Evolutionary conservation across 2,797 vertebrate species (phyloP), one percentile per base, ranked within the genome.

Genomic region (Cheirogaleus major): DNA sequence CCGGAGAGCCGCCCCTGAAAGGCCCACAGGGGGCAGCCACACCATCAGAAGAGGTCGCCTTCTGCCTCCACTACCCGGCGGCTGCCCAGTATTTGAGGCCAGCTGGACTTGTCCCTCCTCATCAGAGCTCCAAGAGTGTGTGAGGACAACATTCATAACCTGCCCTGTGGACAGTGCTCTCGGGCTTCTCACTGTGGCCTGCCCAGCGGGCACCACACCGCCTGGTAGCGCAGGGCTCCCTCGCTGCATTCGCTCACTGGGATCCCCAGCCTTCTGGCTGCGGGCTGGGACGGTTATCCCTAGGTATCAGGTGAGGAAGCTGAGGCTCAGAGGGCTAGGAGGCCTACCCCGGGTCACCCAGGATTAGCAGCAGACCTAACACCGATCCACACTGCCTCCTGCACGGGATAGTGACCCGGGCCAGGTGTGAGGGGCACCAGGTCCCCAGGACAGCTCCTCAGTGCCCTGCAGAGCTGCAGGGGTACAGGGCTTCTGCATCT

Each of bases 181-280:
- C 20, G 2, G 25, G 32, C 32, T n/a, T 65, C 63, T 17, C 32
- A 4, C 7, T 30, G 20, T 8, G 1, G 38, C 0, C 5, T 45
- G n/a, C 35, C 50, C 14, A 7, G 8, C 0, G 38, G 43, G 72
- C 75, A 80, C 48, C 4, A 1, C 1, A 11, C n/a, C 41, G 15
- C 59, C 86, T 43, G 59, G 63, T 4, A 48, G 70, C 35, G 18
- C 67, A 63, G 41, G 13, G 48, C 61, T 52, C 32, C 61, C 27
- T 5, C 4, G 41, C 22, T 30, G n/a, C n/a, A 32, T 63, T 41
- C 67, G 35, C 67, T 82, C 41, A 38, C 1, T 30, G 30, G 35
- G n/a, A n/a, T 32, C 1, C 23, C 52, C 32, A 15, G 63, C 45
- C 61, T 79, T 93, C 69, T 2, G 13, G 63, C 57, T 91, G 50